Evolutionary conservation across 2,797 vertebrate species (phyloP), one percentile per base, ranked within the genome.

Genomic region (Schizopygopsis pylzovi): DNA sequence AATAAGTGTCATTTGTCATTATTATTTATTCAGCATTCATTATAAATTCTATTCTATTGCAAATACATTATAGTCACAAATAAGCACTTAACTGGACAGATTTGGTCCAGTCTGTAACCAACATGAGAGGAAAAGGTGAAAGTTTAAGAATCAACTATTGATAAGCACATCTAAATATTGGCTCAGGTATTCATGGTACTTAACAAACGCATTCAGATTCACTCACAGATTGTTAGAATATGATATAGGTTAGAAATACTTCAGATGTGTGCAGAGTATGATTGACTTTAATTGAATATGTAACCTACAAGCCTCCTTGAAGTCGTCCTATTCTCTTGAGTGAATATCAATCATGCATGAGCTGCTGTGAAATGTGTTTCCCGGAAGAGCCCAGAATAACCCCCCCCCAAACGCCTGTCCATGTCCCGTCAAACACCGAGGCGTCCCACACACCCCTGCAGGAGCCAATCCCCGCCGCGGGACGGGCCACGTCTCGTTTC

Each of bases 371-470:
- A 84, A 18, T 83, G 71, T 20, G 41, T 82, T 88, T 88, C 84
- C 68, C 25, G 70, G 87, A 88, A 88, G 20, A 79, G 59, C 84
- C 68, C 68, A 83, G 61, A 88, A 88, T 88, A 88, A 47, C 68
- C 65, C 56, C 43, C 12, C 47, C 65, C 80, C 68, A 71, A 43
- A 75, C n/a, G 28, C 43, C 67, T 25, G n/a, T 71, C 28, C 76
- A 28, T 20, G 76, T 37, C 83, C 80, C 10, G 61, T 65, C 54
- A 41, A 39, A 79, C 85, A 3, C 72, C 82, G 75, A 72, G 47
- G 28, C 9, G 9, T 33, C 59, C 11, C 71, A 73, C 91, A 92
- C 92, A 90, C 91, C 90, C 89, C 86, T 87, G 20, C 12, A 43
- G 2, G 12, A 87, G 84, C 92, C 92, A 93, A 91, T 93, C 91